A percentile compares a stretch with the other conserved stretches of the same genome.
Evolutionary conservation across 2,113 vertebrate genomes (phyloP).

Genomic region (Dascyllus trimaculatus): DNA sequence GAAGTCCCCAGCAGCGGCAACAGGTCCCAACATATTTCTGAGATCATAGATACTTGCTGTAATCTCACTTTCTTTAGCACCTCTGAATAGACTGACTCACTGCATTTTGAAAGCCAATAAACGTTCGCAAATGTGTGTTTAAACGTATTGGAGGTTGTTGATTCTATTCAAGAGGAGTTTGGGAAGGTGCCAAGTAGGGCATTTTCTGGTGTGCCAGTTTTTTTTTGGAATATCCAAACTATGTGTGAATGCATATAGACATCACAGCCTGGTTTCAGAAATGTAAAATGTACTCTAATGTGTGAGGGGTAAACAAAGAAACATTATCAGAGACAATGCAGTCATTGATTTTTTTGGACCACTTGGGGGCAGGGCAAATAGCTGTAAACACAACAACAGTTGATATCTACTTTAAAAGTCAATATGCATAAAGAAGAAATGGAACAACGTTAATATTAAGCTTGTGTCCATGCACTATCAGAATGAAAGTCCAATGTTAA

Average conservation of each 20-base stretch:
- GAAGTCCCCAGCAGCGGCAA: slow-evolving; percentile 49
- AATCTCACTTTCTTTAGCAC: background rate
- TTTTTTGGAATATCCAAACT: no score
- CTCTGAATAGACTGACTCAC: background rate
- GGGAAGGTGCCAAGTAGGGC: background rate
- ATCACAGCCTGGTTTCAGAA: no score
- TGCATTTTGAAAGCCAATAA: background rate
- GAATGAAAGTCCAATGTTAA: background rate
- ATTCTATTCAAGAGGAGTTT: background rate
- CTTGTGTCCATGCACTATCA: background rate
- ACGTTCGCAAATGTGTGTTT: background rate
- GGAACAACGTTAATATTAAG: background rate
- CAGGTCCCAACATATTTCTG: slow-evolving; percentile 45
- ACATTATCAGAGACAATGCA: no score
- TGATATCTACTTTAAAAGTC: no score
- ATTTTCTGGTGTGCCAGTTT: no score
- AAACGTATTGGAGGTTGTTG: background rate
- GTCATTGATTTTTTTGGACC: no score
- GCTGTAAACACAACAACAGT: no score
- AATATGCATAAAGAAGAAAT: background rate
- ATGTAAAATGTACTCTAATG: no score
- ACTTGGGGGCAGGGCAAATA: no score
- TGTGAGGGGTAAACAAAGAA: no score
- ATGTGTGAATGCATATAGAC: no score
- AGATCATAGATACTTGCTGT: slow-evolving; percentile 9